Percentiles rank a stretch among this genome's conserved stretches.
Conservation (phyloP, 2,797 vertebrate species). For the Phoeniculus purpureus region DNA sequence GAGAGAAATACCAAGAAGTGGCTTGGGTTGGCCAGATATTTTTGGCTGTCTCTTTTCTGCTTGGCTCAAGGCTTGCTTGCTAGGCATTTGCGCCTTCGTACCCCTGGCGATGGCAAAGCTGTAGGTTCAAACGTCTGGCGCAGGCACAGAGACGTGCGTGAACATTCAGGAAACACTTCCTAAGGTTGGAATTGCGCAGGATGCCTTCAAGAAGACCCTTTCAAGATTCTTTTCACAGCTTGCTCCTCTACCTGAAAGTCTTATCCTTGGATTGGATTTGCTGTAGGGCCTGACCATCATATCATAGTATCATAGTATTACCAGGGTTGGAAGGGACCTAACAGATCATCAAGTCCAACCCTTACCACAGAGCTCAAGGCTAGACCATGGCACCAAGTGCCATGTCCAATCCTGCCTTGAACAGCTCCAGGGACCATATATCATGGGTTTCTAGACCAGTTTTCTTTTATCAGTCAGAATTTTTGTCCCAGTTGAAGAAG, state of each 20-base stretch:
- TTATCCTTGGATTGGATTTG: not conserved
- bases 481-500: not conserved
- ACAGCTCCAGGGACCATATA: too few relatives aligned
- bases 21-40: conserved; percentile 10
- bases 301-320: too few relatives aligned
- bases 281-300: not conserved
- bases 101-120: conserved; percentile 15
- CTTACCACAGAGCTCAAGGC: too few relatives aligned
- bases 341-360: too few relatives aligned
- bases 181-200: conserved; percentile 29
- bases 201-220: conserved; percentile 27
- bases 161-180: conserved; percentile 5
- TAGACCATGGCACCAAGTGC: too few relatives aligned
- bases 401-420: too few relatives aligned
- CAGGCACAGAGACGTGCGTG: conserved; percentile 13
- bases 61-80: conserved; percentile 52
- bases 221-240: not conserved
- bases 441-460: not conserved
- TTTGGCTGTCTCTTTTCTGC: conserved; percentile 52
- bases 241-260: not conserved
- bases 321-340: too few relatives aligned
- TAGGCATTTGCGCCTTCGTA: not conserved
- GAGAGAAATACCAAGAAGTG: conserved; percentile 44
- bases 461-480: not conserved
- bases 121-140: conserved; percentile 48